Evolutionary conservation across 2,797 vertebrate species (phyloP), one percentile per base, ranked within the genome.

Genomic region (Tangara arthus): DNA sequence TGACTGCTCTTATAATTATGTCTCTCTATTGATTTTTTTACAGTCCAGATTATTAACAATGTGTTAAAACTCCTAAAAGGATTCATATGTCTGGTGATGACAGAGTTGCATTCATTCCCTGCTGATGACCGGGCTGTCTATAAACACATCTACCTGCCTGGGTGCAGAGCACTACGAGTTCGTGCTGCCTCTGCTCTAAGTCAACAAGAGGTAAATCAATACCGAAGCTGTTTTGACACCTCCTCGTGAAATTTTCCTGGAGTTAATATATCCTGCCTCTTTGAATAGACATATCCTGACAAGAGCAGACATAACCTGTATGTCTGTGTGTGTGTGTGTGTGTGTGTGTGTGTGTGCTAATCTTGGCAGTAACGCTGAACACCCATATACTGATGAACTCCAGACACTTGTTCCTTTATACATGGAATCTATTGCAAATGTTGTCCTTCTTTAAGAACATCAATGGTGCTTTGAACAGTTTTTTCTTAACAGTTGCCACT

Each of bases 151-250:
- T 91, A 92, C 89, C 93, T 89, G 76, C 42, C 61, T 86, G 86
- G 85, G 42, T 86, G 65, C 30, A 83, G 69, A 94, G 35, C 35
- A 52, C 44, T 50, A 1, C 28, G 71, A 89, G 72, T 88, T 93
- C 88, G 22, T 44, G 53, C 76, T 86, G 57, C 53, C 84, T 89
- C 79, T 94, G 61, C 50, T 86, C 46, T 68, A 83, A 95, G 79
- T 71, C 87, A 91, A 81, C 82, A 89, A 87, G 82, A 91, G 30
- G 82, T 94, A 96, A 96, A 94, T 91, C 93, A 91, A 78, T 94
- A 86, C 42, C 11, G 1, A 86, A 96, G 46, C 79, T 86, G 79
- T 88, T 96, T 94, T 94, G 91, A 94, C 87, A 89, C 57, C 72
- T 91, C 53, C 79, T 78, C 65, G 44, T 55, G 85, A 89, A 94